These are phyloP conservation scores for Bellardia pandia DNA, from an alignment of 2,888 invertebrate species.

Conservation along the genomic window DNA sequence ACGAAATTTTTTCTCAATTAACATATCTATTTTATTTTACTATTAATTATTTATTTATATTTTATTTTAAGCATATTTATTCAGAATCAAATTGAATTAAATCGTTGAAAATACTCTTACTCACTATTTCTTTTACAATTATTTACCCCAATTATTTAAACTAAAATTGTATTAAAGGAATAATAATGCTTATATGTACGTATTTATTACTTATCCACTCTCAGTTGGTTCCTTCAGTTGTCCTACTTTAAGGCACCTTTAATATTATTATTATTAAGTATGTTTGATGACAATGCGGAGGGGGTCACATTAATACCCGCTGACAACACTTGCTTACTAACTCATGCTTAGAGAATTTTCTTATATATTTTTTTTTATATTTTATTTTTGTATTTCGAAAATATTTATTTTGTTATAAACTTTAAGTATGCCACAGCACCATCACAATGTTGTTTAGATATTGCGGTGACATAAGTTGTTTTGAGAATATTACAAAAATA, in stretches of 20 bases:
- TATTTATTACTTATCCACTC: background rate
- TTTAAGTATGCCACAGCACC: conserved; percentile 52
- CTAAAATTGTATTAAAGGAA: background rate
- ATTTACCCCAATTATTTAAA: too few species aligned
- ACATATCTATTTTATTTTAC: too few species aligned
- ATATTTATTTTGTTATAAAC: conserved; percentile 52
- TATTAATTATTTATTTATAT: too few species aligned
- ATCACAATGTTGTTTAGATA: conserved; percentile 6
- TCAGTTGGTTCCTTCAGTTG: background rate
- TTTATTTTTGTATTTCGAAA: conserved; percentile 8
- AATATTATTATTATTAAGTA: too few species aligned
- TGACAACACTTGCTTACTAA: conserved; percentile 4
- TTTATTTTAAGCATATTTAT: too few species aligned
- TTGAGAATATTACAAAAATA: conserved; percentile 33
- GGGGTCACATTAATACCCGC: conserved; percentile 8
- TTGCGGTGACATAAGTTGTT: conserved; percentile 50
- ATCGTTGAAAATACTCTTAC: too few species aligned
- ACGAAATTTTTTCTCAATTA: too few species aligned
- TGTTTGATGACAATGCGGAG: background rate
- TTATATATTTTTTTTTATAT: background rate
- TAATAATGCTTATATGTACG: background rate
- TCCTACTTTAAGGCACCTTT: conserved; percentile 9
- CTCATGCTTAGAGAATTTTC: conserved; percentile 26
- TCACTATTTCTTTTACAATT: too few species aligned
- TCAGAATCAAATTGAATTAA: too few species aligned